Evolutionary conservation across 2,113 vertebrate genomes (phyloP), one percentile per base, ranked within the genome.

Genomic region (Potamarius usumacintae): DNA sequence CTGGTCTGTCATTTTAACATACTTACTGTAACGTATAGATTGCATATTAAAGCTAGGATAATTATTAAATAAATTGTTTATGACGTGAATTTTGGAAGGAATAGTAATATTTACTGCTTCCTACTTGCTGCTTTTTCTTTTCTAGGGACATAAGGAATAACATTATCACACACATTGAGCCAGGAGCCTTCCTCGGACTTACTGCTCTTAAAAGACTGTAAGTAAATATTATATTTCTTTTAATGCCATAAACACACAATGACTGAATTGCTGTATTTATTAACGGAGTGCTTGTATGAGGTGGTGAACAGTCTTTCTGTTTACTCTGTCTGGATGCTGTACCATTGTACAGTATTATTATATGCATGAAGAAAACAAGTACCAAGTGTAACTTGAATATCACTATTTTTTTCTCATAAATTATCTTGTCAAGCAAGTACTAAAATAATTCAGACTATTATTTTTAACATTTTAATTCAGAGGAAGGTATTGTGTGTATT

Each of bases 101-200:
- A 81, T n/a, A 42, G 4, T 8, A 34, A 82, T 30, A 53, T 20
- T 67, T 60, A 79, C 60, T 30, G 18, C 83, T 81, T 88, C 30
- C 71, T 22, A 12, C 83, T 7, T 83, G 52, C 27, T 86, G 78
- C 72, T 76, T 71, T 76, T 71, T 77, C 84, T 80, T 93, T 92
- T 60, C 82, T 94, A 99, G 98, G 91, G 98, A 99, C 91, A 95
- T 99, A 85, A 96, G 96, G 92, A 99, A 97, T 92, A 99, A 99
- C 94, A 92, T 97, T 74, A 99, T 99, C 92, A 98, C 95, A 90
- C 96, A 92, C 50, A 97, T 99, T 90, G 97, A 99, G 91, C 97
- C 97, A 6, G 98, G 97, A 89, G 97, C 98, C 85, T 99, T 99
- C 91, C 93, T 96, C 85, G 97, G 97, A 77, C 96, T 99, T 91